Evolutionary conservation across 1,140 invertebrate genomes (phyloP), one percentile per base, ranked within the genome.

Genomic region (Ephestia elutella): DNA sequence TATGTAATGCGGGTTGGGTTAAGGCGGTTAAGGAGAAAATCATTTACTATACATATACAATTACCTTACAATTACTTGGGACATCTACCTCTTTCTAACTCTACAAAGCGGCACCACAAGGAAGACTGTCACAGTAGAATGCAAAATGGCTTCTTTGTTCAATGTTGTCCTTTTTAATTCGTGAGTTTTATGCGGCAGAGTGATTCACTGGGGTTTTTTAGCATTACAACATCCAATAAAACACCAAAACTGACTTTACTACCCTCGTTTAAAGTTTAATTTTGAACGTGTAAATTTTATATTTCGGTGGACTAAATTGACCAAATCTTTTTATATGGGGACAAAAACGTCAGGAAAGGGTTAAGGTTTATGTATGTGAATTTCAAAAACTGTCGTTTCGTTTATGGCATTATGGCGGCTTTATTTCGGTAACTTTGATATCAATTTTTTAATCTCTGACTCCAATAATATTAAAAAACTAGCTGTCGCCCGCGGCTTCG

Each of bases 81-180:
- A 49, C 10, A 13, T 85, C 81, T 83, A 62, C 5, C 0, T 63
- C 5, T 56, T 78, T 70, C 5, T 5, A 80, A 53, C 30, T 70
- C 80, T 70, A 35, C 32, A 67, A 66, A 71, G 81, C 84, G 82
- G 82, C 81, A 77, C 64, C 73, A 72, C 72, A 86, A 85, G 82
- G 77, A 78, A 75, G 66, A 82, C 72, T 83, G 85, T 87, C 78
- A 75, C 85, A 82, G 69, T 62, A 80, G 62, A 78, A 84, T 87
- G 85, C 85, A 87, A 87, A 87, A 87, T 83, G 81, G 75, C 64
- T 72, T 78, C 85, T 86, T 87, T 87, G 85, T 86, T 68, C 68
- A 71, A 60, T 87, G 85, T 87, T 87, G 81, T 86, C 81, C 76
- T 82, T 87, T 83, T 75, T 87, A 87, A 86, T 87, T 87, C 81